Evolutionary conservation across 2,797 vertebrate genomes (phyloP), one percentile per base, ranked within the genome.

Genomic region (Alca torda): DNA sequence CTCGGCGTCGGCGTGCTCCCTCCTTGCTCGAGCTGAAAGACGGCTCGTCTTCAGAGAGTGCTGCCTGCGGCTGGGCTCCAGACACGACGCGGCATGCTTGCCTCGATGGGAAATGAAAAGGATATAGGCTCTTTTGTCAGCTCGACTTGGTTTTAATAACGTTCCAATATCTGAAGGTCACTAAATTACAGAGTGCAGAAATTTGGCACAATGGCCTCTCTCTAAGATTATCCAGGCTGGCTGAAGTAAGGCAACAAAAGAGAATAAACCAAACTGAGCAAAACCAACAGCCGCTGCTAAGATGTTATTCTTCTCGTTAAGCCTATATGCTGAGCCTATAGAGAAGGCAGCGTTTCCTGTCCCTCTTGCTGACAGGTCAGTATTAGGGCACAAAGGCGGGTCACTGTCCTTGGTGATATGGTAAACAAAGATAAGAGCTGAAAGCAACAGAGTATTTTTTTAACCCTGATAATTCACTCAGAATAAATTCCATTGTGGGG

Each of bases 371-470:
- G 97, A 94, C 94, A 85, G 88, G 90, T 93, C 84, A 78, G 76
- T 56, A 95, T 63, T 23, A 60, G 83, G 91, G 89, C 77, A 94
- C 46, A 85, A 94, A 96, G 87, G 54, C 86, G 51, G 95, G 97
- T 95, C 96, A 95, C 95, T 94, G 93, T 97, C 95, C 95, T 97
- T 95, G 95, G 87, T 1, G 75, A 97, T 91, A 93, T 9, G 31
- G 94, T 98, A 97, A 98, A 98, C 96, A 98, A 95, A 98, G 97
- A 98, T 98, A 98, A 98, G 96, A 95, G 84, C 95, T 94, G 75
- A 93, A 93, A 97, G 97, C 89, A 78, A 91, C 23, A 31, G 95
- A 96, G 91, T 97, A 97, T 98, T 96, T 97, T 97, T 97, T 96
- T 96, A 96, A 97, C 96, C 93, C 91, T 81, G 82, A 92, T 95